These are phyloP conservation scores for Drosophila nigricruria DNA, from an alignment of 2,888 invertebrate species.

Conservation along the genomic window DNA sequence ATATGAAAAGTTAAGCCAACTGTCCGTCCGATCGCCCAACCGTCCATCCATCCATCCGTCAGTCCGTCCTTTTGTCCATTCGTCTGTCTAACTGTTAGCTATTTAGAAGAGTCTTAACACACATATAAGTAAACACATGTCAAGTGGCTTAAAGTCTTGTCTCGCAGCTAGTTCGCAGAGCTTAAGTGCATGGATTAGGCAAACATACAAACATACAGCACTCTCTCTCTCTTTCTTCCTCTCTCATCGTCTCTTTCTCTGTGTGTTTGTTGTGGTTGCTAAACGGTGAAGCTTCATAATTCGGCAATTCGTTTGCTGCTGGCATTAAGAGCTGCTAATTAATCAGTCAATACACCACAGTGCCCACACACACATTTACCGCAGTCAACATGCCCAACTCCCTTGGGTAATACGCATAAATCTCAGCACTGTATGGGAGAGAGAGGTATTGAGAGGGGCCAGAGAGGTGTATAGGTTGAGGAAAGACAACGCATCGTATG, in stretches of 20 bases:
- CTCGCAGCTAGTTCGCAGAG: slow-evolving; percentile 5
- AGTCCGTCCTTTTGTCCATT: neutral
- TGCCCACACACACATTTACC: slow-evolving; percentile 5
- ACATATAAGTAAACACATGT: slow-evolving; percentile 56
- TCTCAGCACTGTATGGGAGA: slow-evolving; percentile 10
- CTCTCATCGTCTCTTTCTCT: neutral
- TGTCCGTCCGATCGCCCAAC: neutral
- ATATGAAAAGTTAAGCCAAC: neutral
- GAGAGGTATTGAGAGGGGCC: neutral
- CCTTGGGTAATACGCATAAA: slow-evolving; percentile 37
- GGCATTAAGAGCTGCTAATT: slow-evolving; percentile 67
- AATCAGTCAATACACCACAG: slow-evolving; percentile 62
- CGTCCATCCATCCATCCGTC: neutral
- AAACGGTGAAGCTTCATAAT: slow-evolving; percentile 57
- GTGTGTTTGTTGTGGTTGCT: slow-evolving; percentile 14
- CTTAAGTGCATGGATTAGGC: slow-evolving; percentile 30
- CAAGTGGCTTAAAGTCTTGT: slow-evolving; percentile 44
- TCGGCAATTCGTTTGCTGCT: slow-evolving; percentile 57
- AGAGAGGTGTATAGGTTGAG: neutral
- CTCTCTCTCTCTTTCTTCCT: neutral
- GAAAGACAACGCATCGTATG: slow-evolving; percentile 70
- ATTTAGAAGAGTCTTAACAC: slow-evolving; percentile 35
- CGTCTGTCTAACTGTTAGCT: neutral
- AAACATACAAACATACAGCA: slow-evolving; percentile 4
- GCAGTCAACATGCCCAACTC: neutral